phyloP scores from a whole-genome alignment of 2,797 vertebrate species.

The Tarsius wallacei region DNA sequence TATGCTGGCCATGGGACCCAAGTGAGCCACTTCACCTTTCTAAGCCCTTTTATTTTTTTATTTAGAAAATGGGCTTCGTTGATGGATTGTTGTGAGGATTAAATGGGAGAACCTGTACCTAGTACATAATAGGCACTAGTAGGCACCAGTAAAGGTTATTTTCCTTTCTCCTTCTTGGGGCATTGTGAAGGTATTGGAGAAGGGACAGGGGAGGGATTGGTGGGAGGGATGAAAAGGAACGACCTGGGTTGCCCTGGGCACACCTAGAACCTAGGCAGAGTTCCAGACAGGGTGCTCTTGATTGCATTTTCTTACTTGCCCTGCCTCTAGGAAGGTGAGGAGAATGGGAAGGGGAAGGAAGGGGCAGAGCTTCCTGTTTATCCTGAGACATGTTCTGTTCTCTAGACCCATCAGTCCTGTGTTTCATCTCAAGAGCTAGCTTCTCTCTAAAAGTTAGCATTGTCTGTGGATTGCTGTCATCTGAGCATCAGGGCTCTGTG shows the following conservation, averaged over 20 bases:
- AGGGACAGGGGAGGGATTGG: neutral
- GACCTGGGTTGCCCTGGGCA: neutral
- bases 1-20: rapidly evolving
- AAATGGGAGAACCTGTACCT: neutral
- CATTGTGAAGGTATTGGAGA: neutral
- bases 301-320: neutral
- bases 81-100: neutral
- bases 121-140: rapidly evolving
- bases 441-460: neutral
- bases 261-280: too few species aligned
- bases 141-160: neutral
- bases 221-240: neutral
- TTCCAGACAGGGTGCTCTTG: too few species aligned
- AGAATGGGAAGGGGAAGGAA: neutral
- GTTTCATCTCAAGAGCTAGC: neutral
- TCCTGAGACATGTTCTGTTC: neutral
- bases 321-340: neutral
- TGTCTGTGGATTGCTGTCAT: neutral
- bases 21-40: neutral
- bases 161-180: neutral
- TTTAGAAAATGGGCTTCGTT: neutral
- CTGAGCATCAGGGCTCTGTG: neutral
- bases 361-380: neutral
- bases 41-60: neutral
- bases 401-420: neutral